These are phyloP conservation scores for Andinoacara biseriatus DNA, from an alignment of 2,113 vertebrate species.

Conservation along the genomic window DNA sequence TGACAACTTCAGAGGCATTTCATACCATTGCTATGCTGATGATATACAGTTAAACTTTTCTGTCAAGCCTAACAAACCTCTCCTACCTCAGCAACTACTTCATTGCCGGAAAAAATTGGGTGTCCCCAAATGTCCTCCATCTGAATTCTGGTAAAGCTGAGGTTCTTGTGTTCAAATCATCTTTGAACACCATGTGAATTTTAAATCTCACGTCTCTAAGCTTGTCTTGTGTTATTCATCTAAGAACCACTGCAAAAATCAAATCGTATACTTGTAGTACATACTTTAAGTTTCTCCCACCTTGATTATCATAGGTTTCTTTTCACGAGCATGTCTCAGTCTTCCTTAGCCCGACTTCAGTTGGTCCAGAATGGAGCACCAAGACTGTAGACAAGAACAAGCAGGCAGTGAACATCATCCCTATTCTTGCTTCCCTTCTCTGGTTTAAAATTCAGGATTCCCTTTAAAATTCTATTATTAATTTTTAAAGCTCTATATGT, in stretches of 20 bases:
- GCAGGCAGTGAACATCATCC: neutral
- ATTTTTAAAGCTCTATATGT: neutral
- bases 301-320: neutral
- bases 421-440: neutral
- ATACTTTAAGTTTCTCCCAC: neutral
- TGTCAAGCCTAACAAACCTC: neutral
- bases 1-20: too few relatives aligned
- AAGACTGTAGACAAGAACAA: neutral
- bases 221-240: neutral
- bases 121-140: neutral
- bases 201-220: neutral
- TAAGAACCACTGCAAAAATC: neutral
- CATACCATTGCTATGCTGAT: too few relatives aligned
- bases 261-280: neutral
- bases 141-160: neutral
- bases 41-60: too few relatives aligned
- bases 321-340: neutral
- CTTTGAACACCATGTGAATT: neutral
- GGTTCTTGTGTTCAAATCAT: neutral
- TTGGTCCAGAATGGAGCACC: neutral
- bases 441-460: neutral
- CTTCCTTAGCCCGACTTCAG: neutral
- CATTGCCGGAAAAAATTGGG: neutral
- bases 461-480: neutral
- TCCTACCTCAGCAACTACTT: too few relatives aligned